Conservation (phyloP, 2,888 invertebrate genomes). For the Sylvicola cinctus region DNA sequence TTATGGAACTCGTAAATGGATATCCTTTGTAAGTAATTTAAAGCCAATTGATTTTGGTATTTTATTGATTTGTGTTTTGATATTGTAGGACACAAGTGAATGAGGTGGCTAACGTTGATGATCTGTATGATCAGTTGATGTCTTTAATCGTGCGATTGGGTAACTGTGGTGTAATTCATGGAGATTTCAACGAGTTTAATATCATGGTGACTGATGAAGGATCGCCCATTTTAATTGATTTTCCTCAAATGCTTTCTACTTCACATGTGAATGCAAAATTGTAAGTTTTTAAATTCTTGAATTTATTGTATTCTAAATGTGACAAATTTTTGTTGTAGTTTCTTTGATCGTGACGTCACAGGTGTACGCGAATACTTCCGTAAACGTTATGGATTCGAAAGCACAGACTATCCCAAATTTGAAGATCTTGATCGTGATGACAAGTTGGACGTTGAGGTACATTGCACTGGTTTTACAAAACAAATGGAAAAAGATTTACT, state of each 20-base stretch:
- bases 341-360: conserved; percentile 86
- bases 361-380: conserved; percentile 84
- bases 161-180: conserved; percentile 91
- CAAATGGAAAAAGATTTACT: conserved; percentile 56
- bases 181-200: conserved; percentile 99
- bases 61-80: background rate
- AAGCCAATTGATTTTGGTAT: background rate
- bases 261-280: conserved; percentile 78
- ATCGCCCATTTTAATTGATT: conserved; percentile 81
- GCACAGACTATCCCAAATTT: conserved; percentile 58
- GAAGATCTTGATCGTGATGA: conserved; percentile 56
- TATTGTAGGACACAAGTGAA: conserved; percentile 39
- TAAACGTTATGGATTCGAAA: conserved; percentile 74
- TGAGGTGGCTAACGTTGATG: conserved; percentile 43
- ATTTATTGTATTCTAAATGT: conserved; percentile 1
- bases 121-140: conserved; percentile 86
- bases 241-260: conserved; percentile 97
- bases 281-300: conserved; percentile 25
- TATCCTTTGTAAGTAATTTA: conserved; percentile 44
- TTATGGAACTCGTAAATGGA: conserved; percentile 84
- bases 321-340: conserved; percentile 29
- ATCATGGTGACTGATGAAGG: conserved; percentile 68
- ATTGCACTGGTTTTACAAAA: conserved; percentile 76
- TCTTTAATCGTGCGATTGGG: conserved; percentile 75
- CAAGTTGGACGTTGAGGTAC: conserved; percentile 69